These are phyloP conservation scores for Hucho hucho DNA, from an alignment of 2,113 vertebrate species.

Conservation along the genomic window DNA sequence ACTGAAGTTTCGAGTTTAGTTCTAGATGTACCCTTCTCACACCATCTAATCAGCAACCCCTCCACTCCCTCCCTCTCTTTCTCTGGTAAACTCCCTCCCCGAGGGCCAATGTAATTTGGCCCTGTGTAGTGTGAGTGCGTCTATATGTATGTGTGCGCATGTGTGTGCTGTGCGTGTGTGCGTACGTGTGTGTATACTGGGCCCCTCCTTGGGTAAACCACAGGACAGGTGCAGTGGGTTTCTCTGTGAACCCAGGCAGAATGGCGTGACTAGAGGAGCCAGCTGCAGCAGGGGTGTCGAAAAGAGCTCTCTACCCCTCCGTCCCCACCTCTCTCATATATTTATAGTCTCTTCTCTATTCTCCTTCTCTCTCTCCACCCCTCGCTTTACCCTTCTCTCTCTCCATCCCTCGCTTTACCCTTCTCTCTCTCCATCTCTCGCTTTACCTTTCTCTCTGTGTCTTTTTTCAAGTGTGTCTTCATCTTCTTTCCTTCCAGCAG, in stretches of 20 bases:
- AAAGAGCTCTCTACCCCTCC: conserved; percentile 40
- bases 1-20: too few species aligned
- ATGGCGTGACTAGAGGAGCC: conserved; percentile 56
- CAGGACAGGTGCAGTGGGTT: conserved; percentile 62
- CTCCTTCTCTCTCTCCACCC: background rate
- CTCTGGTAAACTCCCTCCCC: background rate
- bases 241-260: conserved; percentile 42
- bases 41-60: background rate
- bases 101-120: too few species aligned
- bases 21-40: too few species aligned
- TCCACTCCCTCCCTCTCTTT: background rate
- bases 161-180: conserved; percentile 23
- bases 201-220: conserved; percentile 52
- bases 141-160: conserved; percentile 21
- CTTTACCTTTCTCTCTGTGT: background rate
- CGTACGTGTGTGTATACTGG: conserved; percentile 39
- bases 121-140: conserved; percentile 6
- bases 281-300: conserved; percentile 64
- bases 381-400: background rate
- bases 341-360: conserved; percentile 15
- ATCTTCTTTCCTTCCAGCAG: background rate
- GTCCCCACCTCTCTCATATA: conserved; percentile 26
- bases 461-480: background rate
- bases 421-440: background rate
- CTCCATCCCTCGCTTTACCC: background rate